These are phyloP conservation scores for Gryllus longicercus DNA, from an alignment of 2,888 invertebrate species.

Conservation along the genomic window DNA sequence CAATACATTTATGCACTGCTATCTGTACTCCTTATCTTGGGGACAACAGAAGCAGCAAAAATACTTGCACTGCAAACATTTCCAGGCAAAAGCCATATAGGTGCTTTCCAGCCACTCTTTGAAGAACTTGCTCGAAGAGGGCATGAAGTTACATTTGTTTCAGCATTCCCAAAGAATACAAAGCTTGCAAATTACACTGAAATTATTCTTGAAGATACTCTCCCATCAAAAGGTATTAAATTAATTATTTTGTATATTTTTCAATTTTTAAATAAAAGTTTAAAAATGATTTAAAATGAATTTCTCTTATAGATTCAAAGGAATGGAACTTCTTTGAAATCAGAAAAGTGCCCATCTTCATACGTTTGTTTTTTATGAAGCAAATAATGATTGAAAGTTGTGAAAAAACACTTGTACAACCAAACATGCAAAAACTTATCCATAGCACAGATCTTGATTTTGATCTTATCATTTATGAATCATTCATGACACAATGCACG, in stretches of 20 bases:
- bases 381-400: background rate
- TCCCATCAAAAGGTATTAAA: too few species aligned
- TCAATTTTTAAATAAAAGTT: background rate
- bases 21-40: background rate
- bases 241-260: background rate
- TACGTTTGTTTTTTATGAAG: background rate
- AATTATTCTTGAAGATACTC: background rate
- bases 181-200: background rate
- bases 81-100: constrained; percentile 51
- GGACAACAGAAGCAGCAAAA: background rate
- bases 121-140: constrained; percentile 49
- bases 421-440: background rate
- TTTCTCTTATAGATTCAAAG: background rate
- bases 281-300: background rate
- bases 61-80: constrained; percentile 51
- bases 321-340: background rate
- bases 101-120: constrained; percentile 49
- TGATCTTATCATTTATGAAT: background rate
- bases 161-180: background rate
- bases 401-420: background rate
- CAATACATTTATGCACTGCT: too few species aligned
- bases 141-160: constrained; percentile 46
- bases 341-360: background rate
- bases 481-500: background rate
- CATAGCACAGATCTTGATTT: background rate